Evolutionary conservation across 1,140 invertebrate genomes (phyloP).

Genomic region (Laupala kohalensis): DNA sequence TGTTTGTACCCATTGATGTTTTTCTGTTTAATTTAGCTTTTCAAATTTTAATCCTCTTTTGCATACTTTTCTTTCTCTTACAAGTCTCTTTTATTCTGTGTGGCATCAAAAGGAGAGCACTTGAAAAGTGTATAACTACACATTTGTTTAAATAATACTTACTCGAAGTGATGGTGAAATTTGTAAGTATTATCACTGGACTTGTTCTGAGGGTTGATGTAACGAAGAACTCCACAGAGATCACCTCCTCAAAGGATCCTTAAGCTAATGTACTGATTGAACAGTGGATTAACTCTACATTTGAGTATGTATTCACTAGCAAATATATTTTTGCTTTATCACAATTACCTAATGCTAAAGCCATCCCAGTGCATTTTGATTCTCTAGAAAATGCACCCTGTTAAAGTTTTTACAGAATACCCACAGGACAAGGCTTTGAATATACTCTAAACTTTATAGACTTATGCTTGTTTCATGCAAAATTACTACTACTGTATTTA

Average conservation of each 20-base stretch:
- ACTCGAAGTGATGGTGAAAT: background rate
- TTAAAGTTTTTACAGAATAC: background rate
- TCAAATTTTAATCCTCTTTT: background rate
- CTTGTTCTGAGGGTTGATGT: background rate
- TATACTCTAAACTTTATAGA: background rate
- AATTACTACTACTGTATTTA: no score
- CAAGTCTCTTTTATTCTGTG: background rate
- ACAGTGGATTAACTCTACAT: background rate
- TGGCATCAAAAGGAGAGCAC: background rate
- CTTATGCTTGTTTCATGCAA: background rate
- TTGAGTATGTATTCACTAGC: background rate
- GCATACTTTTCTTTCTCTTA: background rate
- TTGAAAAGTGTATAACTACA: background rate
- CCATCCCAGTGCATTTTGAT: background rate
- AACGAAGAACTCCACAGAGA: background rate
- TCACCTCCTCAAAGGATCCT: background rate
- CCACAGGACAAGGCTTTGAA: background rate
- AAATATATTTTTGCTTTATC: background rate
- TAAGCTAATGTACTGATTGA: background rate
- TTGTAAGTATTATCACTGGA: background rate
- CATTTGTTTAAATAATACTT: background rate
- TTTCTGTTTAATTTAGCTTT: background rate
- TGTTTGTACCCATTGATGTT: background rate
- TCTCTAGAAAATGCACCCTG: background rate
- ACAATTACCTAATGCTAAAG: background rate